Base-by-base conservation (phyloP, 2,888 invertebrate genomes). In the Drosophila seclusa region DNA sequence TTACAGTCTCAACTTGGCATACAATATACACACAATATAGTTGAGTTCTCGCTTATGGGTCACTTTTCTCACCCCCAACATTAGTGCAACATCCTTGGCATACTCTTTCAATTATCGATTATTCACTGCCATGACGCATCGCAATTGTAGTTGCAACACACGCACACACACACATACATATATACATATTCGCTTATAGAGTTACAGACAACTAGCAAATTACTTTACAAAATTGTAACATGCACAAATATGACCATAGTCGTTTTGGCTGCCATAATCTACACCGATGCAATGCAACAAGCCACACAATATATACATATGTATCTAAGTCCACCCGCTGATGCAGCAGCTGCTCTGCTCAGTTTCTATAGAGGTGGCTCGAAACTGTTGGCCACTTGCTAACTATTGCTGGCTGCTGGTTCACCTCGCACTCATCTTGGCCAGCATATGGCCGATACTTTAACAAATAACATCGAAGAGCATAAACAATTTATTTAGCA, bases 401-500 rank as follows among this genome's bases (percentile, higher is more conserved):
- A 55, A 62, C 68, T 55, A n/a, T 63, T 45, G 63, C 68, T 49
- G 16, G 60, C 60, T 80, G 79, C 76, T 63, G 60, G 83, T 74
- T 83, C 76, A 83, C 83, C 83, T 84, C 83, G 86, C 80, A 82
- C 80, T 45, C 45, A 80, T 80, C 80, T 76, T 82, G 73, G 70
- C 68, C 62, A 73, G 66, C 65, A 45, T 49, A 49, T 55, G 50
- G 42, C 48, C 67, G 58, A 59, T 65, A 73, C 78, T 75, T 64
- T 57, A 55, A 38, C 69, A 71, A 85, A 68, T 74, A 81, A 83
- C 75, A 82, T 82, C 83, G 73, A 85, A 84, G 80, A 74, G 80
- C 86, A 85, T 86, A 82, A 85, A 83, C 86, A 86, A 84, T 84
- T 83, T 83, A 83, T 85, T 82, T 82, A 73, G 18, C 29, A 62